Conservation (phyloP, 2,888 invertebrate species). For the Athalia rosae region DNA sequence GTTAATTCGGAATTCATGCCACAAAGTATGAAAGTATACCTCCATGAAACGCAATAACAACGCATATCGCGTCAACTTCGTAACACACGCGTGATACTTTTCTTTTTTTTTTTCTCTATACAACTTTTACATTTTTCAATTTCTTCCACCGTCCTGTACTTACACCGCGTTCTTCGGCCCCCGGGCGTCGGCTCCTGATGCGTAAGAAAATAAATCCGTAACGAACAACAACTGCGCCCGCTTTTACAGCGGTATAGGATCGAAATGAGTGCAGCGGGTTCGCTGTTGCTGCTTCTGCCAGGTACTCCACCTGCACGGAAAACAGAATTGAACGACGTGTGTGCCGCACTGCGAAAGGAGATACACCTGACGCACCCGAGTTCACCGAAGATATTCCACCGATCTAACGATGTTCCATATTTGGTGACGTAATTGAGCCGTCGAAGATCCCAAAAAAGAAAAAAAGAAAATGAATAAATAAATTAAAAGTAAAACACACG, state of each 20-base stretch:
- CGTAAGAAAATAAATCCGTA: constrained; percentile 26
- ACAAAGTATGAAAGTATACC: constrained; percentile 19
- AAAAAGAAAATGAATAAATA: background rate
- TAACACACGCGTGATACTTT: background rate
- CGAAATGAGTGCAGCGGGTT: constrained; percentile 2
- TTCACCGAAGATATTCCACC: background rate
- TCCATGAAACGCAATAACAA: constrained; percentile 10
- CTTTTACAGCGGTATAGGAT: constrained; percentile 18
- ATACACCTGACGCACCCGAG: constrained; percentile 14
- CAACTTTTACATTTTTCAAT: constrained; percentile 6
- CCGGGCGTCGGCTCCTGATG: background rate
- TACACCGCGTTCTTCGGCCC: background rate
- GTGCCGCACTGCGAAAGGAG: constrained; percentile 28
- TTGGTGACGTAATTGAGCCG: constrained; percentile 43
- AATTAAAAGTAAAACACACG: background rate
- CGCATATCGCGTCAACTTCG: background rate
- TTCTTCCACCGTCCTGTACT: too few species aligned
- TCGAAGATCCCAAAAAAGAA: background rate
- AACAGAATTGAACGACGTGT: background rate
- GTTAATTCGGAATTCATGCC: constrained; percentile 25
- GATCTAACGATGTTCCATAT: constrained; percentile 38
- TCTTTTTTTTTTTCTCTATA: constrained; percentile 6
- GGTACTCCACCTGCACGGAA: too few species aligned
- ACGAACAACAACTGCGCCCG: background rate
- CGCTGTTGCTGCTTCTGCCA: background rate